Percentiles rank a stretch among this genome's conserved stretches.
These are phyloP conservation scores for Aplysina aerophoba DNA, from an alignment of 37 sponge, comb jelly and placozoan species.

Conservation along the genomic window DNA sequence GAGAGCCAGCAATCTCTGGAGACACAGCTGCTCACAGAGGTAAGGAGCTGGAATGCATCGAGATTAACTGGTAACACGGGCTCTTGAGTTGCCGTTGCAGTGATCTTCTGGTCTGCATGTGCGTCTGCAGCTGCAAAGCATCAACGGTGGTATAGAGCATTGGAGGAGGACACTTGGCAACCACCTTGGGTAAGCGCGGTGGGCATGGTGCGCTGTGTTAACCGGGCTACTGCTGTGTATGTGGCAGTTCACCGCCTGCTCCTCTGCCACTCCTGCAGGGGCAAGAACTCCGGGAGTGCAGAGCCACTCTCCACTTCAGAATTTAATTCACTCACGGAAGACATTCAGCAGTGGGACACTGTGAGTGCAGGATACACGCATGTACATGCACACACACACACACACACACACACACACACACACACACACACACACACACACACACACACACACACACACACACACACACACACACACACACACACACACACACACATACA, in stretches of 20 bases:
- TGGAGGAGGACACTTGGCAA: not conserved
- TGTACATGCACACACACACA: not conserved
- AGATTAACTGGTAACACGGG: not conserved
- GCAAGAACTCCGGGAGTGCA: not conserved
- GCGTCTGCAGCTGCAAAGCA: not conserved
- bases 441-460: not conserved
- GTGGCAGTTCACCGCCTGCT: not conserved
- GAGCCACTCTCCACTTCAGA: not conserved
- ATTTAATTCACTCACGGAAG: not conserved
- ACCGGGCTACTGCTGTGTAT: not conserved
- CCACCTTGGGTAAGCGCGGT: not conserved
- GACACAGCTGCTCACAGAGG: slow-evolving; percentile 3
- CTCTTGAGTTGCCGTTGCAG: not conserved
- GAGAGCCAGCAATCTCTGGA: not conserved
- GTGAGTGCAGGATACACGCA: not conserved
- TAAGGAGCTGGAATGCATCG: too few species aligned
- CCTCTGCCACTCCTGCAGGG: not conserved
- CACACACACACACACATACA: not conserved
- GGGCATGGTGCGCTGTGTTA: not conserved
- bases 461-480: not conserved
- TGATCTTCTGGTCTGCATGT: not conserved
- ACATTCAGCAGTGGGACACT: not conserved
- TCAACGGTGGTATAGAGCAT: not conserved
- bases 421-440: not conserved
- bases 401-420: not conserved